These are phyloP conservation scores for Rhizoglyphus robini DNA, from an alignment of 1,140 invertebrate genomes.

Conservation along the genomic window DNA sequence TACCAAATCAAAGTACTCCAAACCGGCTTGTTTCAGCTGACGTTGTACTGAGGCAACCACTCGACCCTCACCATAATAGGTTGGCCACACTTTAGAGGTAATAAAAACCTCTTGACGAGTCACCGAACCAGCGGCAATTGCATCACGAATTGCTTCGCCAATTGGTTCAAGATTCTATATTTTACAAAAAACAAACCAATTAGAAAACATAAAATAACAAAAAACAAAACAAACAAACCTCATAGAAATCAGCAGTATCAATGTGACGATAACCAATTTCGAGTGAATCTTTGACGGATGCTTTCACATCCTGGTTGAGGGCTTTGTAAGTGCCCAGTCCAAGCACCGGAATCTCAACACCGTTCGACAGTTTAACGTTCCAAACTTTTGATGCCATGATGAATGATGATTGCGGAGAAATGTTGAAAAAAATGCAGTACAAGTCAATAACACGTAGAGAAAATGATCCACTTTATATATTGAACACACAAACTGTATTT, in stretches of 20 bases:
- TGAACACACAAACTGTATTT: neutral
- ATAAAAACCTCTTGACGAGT: slow-evolving; percentile 71
- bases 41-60: slow-evolving; percentile 48
- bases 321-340: slow-evolving; percentile 64
- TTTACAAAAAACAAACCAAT: slow-evolving; percentile 67
- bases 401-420: neutral
- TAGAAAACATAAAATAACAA: slow-evolving; percentile 50
- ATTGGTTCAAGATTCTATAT: slow-evolving; percentile 70
- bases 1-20: slow-evolving; percentile 26
- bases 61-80: slow-evolving; percentile 45
- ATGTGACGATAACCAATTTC: slow-evolving; percentile 63
- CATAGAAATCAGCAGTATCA: slow-evolving; percentile 57
- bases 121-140: slow-evolving; percentile 52
- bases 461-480: neutral
- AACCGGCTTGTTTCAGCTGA: slow-evolving; percentile 38
- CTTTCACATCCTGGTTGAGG: slow-evolving; percentile 48
- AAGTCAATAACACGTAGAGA: neutral
- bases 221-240: too few relatives aligned
- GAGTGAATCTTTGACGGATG: slow-evolving; percentile 54
- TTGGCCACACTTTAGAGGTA: slow-evolving; percentile 50
- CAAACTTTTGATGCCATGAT: neutral
- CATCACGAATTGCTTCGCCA: slow-evolving; percentile 53
- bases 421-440: neutral
- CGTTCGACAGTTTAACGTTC: slow-evolving; percentile 34
- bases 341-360: slow-evolving; percentile 46